Conservation (phyloP, 2,113 vertebrate species). For the Cheirogaleus medius region DNA sequence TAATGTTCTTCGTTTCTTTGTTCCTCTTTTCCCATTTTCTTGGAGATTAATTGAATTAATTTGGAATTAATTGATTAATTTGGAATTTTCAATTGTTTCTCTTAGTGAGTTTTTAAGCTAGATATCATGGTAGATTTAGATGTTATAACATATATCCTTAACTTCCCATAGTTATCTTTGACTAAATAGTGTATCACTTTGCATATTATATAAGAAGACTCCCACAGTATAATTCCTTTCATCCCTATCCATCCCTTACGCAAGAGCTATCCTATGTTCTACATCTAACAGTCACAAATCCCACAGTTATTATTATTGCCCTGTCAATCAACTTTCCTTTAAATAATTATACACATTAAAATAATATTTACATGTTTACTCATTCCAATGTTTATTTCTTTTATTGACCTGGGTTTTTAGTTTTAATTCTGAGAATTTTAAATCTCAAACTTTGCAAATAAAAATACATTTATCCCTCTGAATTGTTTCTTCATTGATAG, state of each 20-base stretch:
- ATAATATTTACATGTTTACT: not conserved
- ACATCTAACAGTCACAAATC: not conserved
- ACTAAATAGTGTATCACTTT: not conserved
- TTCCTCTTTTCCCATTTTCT: not conserved
- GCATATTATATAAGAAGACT: not conserved
- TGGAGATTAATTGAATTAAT: not conserved
- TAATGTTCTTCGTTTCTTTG: not conserved
- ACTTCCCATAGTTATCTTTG: not conserved
- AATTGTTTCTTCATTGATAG: not conserved
- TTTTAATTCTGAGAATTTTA: not conserved
- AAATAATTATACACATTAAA: not conserved
- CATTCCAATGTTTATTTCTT: not conserved
- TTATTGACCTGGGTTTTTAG: not conserved
- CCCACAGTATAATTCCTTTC: not conserved
- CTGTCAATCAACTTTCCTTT: not conserved
- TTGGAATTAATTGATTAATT: no score
- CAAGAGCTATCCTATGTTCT: not conserved
- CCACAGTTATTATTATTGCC: not conserved
- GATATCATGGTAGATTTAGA: not conserved
- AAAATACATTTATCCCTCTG: not conserved
- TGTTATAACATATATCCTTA: not conserved
- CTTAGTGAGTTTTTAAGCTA: not conserved
- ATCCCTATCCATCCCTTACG: fast-evolving
- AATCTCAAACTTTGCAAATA: not conserved
- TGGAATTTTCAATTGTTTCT: not conserved